Evolutionary conservation across 2,797 vertebrate genomes (phyloP), one percentile per base, ranked within the genome.

Genomic region (Cephalopachus bancanus): DNA sequence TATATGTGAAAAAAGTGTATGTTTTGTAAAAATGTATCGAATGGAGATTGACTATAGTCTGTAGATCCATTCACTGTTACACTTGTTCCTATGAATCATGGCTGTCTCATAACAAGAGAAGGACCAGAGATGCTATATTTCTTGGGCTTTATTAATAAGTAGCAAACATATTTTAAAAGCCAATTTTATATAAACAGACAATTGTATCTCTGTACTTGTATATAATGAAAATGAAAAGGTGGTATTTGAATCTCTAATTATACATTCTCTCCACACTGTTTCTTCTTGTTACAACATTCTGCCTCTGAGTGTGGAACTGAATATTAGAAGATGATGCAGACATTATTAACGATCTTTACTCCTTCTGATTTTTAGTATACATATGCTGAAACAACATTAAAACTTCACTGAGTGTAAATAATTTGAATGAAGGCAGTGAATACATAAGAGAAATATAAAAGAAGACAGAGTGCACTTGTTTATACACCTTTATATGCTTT

Each of bases 231-330:
- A 22, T 91, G 16, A 67, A 33, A 49, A 80, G 81, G 20, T 80
- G 30, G 49, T 92, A 81, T 81, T 64, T 79, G 16, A 89, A 57
- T 75, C 20, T 91, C 67, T 81, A 89, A 89, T 79, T 94, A 96
- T 55, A 44, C 16, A 44, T 81, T 55, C 5, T 14, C 12, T 30
- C 62, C 8, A 33, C 5, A 89, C 17, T 76, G 19, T 91, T 93
- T 78, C 53, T 85, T 91, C 49, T 84, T 76, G 4, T 91, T 64
- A 91, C 22, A 76, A 76, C 78, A 51, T 37, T 91, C 53, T 96
- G 19, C 10, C 26, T 83, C 20, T 78, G 62, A 72, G 2, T 78
- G 0, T 59, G 3, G 17, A 94, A 91, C 8, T 86, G 14, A 12
- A 33, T 90, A 64, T 91, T 85, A 79, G 30, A 51, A 96, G 93